Conservation (phyloP, 1,140 invertebrate genomes). For the Drosophila pectinifera region DNA sequence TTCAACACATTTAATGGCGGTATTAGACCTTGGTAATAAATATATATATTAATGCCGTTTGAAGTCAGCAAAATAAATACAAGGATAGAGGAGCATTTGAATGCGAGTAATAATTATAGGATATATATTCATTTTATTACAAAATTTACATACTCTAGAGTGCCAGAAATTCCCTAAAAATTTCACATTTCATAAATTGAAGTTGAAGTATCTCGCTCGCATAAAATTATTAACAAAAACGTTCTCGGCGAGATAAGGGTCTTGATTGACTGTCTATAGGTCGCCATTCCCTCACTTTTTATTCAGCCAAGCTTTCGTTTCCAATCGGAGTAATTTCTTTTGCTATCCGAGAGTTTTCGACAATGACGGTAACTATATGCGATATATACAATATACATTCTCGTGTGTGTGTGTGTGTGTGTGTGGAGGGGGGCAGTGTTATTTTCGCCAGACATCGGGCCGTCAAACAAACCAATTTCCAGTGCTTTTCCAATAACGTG, state of each 20-base stretch:
- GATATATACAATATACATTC: constrained; percentile 33
- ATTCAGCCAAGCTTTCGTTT: constrained; percentile 5
- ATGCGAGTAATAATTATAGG: too few relatives aligned
- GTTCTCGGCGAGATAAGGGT: not conserved
- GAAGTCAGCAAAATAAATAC: too few relatives aligned
- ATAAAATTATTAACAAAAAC: constrained; percentile 5
- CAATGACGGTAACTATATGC: constrained; percentile 48
- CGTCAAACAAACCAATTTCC: constrained; percentile 82
- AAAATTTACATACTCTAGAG: not conserved
- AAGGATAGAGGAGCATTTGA: too few relatives aligned
- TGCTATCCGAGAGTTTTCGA: constrained; percentile 40
- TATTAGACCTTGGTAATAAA: too few relatives aligned
- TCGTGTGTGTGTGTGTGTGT: not conserved
- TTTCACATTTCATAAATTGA: too few relatives aligned
- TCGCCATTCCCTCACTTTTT: not conserved
- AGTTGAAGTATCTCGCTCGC: not conserved
- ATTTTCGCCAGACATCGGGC: constrained; percentile 68
- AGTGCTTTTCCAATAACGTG: constrained; percentile 75
- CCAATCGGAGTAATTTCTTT: constrained; percentile 35
- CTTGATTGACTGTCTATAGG: constrained; percentile 40
- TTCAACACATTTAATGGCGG: too few relatives aligned
- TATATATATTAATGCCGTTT: too few relatives aligned
- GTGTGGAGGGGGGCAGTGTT: constrained; percentile 14
- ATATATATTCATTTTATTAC: too few relatives aligned
- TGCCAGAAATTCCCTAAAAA: not conserved